Evolutionary conservation across 2,113 vertebrate genomes (phyloP), one percentile per base, ranked within the genome.

Genomic region (Ceyx melanurus): DNA sequence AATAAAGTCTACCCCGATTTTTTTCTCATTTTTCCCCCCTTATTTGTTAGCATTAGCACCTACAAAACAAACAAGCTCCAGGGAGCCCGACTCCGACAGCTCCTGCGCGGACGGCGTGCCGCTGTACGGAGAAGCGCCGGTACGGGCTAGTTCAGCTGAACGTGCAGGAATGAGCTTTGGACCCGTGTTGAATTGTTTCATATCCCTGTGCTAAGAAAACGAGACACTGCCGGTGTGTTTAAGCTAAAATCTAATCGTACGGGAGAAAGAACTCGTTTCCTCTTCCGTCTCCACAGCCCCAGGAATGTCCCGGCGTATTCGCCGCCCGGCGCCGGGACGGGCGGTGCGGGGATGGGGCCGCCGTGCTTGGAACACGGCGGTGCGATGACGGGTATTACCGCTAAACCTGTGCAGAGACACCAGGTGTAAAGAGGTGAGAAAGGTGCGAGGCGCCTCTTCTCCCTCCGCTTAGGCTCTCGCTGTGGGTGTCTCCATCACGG

Each of bases 61-160:
- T 45, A 4, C 23, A 45, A 48, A 50, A 29, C 0, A 14, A 26
- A 11, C 2, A 5, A 18, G 25, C 57, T 31, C 5, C 67, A 0
- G 12, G 50, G 29, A 86, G 58, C 5, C 35, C 15, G 4, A 2
- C 1, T 14, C 28, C 12, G 42, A 10, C 19, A 6, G n/a, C 22
- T 48, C 5, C 62, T 56, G 70, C 8, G 21, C 51, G 12, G 51
- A 2, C 50, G 20, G 13, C 7, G 16, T 12, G 42, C 17, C 3
- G 22, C 62, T 53, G 51, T 6, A 2, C 48, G 37, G 66, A 14
- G 43, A 42, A 75, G 75, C 8, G 6, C 56, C 31, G 20, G 16
- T 11, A 83, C n/a, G n/a, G 45, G 0, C 7, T 3, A 0, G 19
- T 57, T 37, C 13, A 3, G 45, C 10, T 1, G 2, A 15, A 35